Conservation (phyloP, 2,113 vertebrate species). For the Pimephales promelas region DNA sequence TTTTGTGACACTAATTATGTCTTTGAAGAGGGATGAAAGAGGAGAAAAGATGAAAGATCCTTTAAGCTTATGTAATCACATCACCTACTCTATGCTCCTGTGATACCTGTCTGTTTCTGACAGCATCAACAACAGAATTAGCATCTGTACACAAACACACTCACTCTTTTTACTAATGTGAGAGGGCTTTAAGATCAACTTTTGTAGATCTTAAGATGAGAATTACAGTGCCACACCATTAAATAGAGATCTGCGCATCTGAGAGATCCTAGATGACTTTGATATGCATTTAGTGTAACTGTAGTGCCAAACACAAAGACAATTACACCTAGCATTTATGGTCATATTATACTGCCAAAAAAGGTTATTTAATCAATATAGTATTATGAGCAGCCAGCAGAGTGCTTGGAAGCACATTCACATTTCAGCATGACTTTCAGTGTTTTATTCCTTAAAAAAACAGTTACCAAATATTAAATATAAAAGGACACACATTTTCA, state of each 20-base stretch:
- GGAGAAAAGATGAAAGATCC: slow-evolving; percentile 65
- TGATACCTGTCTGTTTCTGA: slow-evolving; percentile 58
- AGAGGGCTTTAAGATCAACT: slow-evolving; percentile 16
- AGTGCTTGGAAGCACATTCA: not conserved
- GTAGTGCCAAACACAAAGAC: slow-evolving; percentile 3
- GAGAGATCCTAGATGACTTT: not conserved
- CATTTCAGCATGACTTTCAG: not conserved
- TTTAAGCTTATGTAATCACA: slow-evolving; percentile 70
- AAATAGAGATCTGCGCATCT: not conserved
- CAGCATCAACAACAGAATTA: slow-evolving; percentile 64
- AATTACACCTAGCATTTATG: not conserved
- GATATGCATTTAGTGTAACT: not conserved
- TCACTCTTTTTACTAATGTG: not conserved
- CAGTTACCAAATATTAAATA: no score
- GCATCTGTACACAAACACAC: slow-evolving; percentile 46
- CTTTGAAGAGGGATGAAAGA: slow-evolving; percentile 64
- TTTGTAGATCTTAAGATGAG: not conserved
- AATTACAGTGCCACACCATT: not conserved
- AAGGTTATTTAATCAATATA: no score
- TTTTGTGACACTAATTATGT: slow-evolving; percentile 65
- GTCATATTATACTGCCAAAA: not conserved
- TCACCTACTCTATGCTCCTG: slow-evolving; percentile 52
- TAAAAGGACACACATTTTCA: not conserved
- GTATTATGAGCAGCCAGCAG: not conserved
- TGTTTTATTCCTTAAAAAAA: not conserved